Evolutionary conservation across 2,113 vertebrate genomes (phyloP).

Genomic region (Anseranas semipalmata): DNA sequence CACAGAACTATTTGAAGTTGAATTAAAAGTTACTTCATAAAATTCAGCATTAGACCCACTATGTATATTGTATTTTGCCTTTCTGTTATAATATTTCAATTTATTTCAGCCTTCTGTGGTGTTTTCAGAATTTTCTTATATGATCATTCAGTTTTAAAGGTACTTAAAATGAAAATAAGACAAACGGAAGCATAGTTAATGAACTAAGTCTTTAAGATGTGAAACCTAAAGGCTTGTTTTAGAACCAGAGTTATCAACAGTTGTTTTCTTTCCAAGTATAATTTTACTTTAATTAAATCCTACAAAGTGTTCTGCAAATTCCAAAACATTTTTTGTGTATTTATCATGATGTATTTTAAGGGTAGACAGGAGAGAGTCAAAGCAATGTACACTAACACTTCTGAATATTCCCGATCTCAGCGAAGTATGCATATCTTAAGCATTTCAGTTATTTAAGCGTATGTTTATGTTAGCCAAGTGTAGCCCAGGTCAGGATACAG

Average conservation of each 20-base stretch:
- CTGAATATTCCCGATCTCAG: neutral
- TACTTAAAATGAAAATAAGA: neutral
- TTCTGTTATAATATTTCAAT: neutral
- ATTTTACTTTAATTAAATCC: neutral
- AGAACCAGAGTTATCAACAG: neutral
- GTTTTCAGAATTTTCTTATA: neutral
- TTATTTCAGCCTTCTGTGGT: neutral
- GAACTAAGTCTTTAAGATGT: neutral
- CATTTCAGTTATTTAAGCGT: neutral
- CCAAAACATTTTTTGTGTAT: neutral
- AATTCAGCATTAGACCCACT: accelerated
- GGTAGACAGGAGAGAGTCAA: neutral
- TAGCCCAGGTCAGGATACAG: neutral
- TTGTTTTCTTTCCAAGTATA: neutral
- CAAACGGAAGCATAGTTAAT: neutral
- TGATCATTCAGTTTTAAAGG: neutral
- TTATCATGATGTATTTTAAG: neutral
- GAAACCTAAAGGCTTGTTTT: neutral
- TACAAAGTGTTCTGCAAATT: neutral
- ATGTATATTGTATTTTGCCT: neutral
- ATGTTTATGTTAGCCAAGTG: neutral
- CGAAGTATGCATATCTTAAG: neutral
- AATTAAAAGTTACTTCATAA: neutral
- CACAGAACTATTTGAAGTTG: neutral
- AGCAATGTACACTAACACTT: neutral